A percentile compares a stretch with the other conserved stretches of the same genome.
These are phyloP conservation scores for Rhinoderma darwinii DNA, from an alignment of 2,113 vertebrate genomes.

Conservation along the genomic window DNA sequence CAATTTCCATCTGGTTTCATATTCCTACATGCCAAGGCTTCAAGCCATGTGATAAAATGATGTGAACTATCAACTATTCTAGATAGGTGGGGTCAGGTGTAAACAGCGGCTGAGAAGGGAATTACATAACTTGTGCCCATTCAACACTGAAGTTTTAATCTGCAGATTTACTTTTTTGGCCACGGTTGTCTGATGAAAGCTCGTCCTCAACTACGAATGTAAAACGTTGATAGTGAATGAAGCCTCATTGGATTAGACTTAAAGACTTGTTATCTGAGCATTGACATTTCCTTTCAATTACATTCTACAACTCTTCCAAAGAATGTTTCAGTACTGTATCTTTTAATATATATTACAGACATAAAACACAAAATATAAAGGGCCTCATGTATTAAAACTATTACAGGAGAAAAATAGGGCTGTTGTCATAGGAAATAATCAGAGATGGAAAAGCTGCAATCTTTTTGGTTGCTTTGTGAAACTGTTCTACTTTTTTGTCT, in stretches of 20 bases:
- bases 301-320: background rate
- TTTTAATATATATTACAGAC: background rate
- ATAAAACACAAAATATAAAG: background rate
- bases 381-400: too few species aligned
- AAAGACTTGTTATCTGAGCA: conserved; percentile 20
- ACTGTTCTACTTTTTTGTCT: too few species aligned
- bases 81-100: background rate
- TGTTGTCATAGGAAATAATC: too few species aligned
- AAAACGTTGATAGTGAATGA: conserved; percentile 28
- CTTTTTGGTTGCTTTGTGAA: too few species aligned
- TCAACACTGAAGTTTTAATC: conserved; percentile 37
- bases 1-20: background rate
- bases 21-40: background rate
- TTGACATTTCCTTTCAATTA: conserved; percentile 8
- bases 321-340: background rate
- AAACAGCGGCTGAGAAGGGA: conserved; percentile 8
- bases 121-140: conserved; percentile 36
- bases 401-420: too few species aligned
- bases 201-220: conserved; percentile 2
- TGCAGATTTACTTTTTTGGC: conserved; percentile 31
- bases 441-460: too few species aligned
- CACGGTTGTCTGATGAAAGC: conserved; percentile 48
- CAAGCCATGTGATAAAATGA: background rate
- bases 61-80: background rate
- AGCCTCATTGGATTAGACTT: conserved; percentile 6